Evolutionary conservation across 2,113 vertebrate genomes (phyloP), one percentile per base, ranked within the genome.

Genomic region (Hydrolagus affinis): DNA sequence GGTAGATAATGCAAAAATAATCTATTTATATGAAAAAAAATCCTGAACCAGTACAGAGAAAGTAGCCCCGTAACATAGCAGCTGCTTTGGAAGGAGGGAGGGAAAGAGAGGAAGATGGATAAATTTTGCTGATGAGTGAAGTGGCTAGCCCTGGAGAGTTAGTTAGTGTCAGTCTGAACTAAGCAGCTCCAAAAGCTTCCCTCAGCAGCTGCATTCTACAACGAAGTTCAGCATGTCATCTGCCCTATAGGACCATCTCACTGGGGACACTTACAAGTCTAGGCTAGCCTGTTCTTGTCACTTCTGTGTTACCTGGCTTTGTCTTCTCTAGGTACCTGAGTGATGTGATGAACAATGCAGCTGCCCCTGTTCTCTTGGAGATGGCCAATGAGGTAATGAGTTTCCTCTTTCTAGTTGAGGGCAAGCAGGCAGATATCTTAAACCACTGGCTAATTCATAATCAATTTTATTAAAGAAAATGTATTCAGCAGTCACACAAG

Each of bases 311-410:
- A 88, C 86, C 86, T 91, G 91, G 87, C 90, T 94, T 93, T 96
- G 91, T 94, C 91, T 94, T 93, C 87, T 93, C 91, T 93, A 99
- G 98, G 93, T 99, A 98, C 91, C 92, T 96, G 90, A 92, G 89
- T 88, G 93, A 94, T 87, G 93, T 96, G 89, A 90, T 89, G 89
- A 92, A 91, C 89, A 93, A 94, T 91, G 93, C 95, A 90, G 87
- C 93, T 88, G 94, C 93, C 89, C 96, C 97, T 11, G 93, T 98
- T 87, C 93, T 99, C 88, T 93, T 98, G 91, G 94, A 96, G 87
- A 90, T 99, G 90, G 96, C 98, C 92, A 97, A 96, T 94, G 95
- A 98, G 97, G 98, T 99, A 97, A 95, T 92, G 86, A 66, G 78
- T 66, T 83, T 68, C 78, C 78, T 83, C 78, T 83, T 83, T 66